Evolutionary conservation across 2,888 invertebrate species (phyloP), one percentile per base, ranked within the genome.

Genomic region (Eilema depressum): DNA sequence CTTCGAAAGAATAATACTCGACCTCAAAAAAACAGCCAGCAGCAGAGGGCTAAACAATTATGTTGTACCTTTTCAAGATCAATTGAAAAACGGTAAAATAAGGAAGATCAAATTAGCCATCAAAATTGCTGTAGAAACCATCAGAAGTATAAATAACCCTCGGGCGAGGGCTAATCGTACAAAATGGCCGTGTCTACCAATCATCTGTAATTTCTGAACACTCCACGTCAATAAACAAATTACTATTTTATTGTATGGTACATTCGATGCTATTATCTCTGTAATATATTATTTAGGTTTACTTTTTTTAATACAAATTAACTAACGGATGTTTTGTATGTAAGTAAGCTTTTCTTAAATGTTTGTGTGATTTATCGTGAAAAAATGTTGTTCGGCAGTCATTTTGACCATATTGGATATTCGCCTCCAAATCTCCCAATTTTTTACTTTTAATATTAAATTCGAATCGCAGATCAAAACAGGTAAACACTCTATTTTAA

Each of bases 161-260:
- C 74, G 41, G 76, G 77, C 76, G 77, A 79, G 75, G 83, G 83
- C 85, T 86, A 80, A 79, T 79, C 80, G 79, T 79, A 75, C 85
- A 81, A 76, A 84, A 85, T 63, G 74, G 78, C 79, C 86, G 79
- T 78, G 76, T 80, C 80, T 79, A 69, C 81, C 88, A 87, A 94
- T 94, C 93, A 93, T 92, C 86, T 91, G 89, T 93, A 93, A 94
- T 94, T 94, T 94, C 80, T 92, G 90, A 92, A 93, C 93, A 94
- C 89, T 91, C 86, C 90, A 89, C 90, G 93, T 92, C 93, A 93
- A 93, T 93, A 93, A 92, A 93, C 88, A 93, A 94, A 93, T 93
- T 92, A 91, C 59, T 59, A 26, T 59, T 59, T 87, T 83, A 79
- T 79, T 74, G 53, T 62, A 25, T 61, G 47, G 30, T 25, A 68